phyloP scores from a whole-genome alignment of 2,888 invertebrate genomes.

The Iphiclides podalirius region DNA sequence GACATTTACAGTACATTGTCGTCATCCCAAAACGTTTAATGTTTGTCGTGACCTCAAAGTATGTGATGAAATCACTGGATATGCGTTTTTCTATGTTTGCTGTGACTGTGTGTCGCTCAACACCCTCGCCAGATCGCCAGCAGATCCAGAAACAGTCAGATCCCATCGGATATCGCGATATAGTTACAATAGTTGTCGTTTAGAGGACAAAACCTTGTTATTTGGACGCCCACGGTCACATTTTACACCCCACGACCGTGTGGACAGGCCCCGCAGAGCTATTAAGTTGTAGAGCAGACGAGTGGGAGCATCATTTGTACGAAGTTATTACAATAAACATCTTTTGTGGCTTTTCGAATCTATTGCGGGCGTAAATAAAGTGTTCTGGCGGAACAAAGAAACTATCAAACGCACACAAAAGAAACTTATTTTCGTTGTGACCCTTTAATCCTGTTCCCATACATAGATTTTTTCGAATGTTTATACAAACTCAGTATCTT shows the following conservation, averaged over 20 bases:
- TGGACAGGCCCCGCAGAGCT: slow-evolving; percentile 20
- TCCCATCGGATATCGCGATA: slow-evolving; percentile 58
- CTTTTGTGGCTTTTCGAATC: slow-evolving; percentile 1
- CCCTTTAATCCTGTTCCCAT: too few species aligned
- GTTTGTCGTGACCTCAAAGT: too few species aligned
- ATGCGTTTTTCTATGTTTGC: not conserved
- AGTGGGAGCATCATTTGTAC: not conserved
- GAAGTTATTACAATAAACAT: slow-evolving; percentile 3
- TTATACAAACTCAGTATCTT: too few species aligned
- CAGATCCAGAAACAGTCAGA: slow-evolving; percentile 60
- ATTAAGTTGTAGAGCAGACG: slow-evolving; percentile 20
- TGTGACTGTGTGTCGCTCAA: slow-evolving; percentile 26
- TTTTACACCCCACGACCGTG: slow-evolving; percentile 43
- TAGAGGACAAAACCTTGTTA: slow-evolving; percentile 76
- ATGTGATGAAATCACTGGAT: too few species aligned
- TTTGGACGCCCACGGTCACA: slow-evolving; percentile 65
- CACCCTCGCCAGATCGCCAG: slow-evolving; percentile 28
- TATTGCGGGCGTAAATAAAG: not conserved
- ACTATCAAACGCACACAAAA: too few species aligned
- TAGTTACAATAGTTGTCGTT: slow-evolving; percentile 72
- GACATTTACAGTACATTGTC: too few species aligned
- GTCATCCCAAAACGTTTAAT: too few species aligned
- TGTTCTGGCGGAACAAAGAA: not conserved
- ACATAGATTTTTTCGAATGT: too few species aligned
- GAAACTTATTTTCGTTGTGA: too few species aligned